A percentile compares a stretch with the other conserved stretches of the same genome.
Conservation (phyloP, 2,797 vertebrate genomes). For the Tachyglossus aculeatus region DNA sequence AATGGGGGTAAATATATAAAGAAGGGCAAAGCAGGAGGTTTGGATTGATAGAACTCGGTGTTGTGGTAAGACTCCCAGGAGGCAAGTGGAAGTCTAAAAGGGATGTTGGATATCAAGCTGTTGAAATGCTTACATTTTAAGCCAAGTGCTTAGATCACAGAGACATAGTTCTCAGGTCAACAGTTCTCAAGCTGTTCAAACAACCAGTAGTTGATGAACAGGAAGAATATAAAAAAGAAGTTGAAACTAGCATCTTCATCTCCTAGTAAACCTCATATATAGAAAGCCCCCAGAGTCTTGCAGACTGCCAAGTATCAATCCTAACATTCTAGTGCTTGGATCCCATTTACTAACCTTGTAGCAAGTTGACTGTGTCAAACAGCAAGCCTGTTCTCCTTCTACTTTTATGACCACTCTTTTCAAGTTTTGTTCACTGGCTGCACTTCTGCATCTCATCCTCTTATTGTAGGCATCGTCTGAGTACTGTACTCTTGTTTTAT, state of each 20-base stretch:
- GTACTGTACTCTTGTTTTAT: constrained; percentile 4
- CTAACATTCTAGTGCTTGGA: constrained; percentile 18
- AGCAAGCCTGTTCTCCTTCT: too few relatives aligned
- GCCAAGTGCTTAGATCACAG: constrained; percentile 32
- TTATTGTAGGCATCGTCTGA: too few relatives aligned
- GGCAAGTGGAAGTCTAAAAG: background rate
- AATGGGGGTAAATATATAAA: too few relatives aligned
- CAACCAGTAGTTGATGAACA: constrained; percentile 33
- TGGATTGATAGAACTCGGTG: too few relatives aligned
- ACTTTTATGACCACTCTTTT: too few relatives aligned
- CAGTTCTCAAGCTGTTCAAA: constrained; percentile 59
- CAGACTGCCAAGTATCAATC: constrained; percentile 14
- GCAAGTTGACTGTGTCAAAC: constrained; percentile 13
- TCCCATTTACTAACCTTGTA: constrained; percentile 28
- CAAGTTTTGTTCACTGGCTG: too few relatives aligned
- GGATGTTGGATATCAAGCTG: constrained; percentile 29
- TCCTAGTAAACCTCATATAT: background rate
- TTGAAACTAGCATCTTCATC: constrained; percentile 9
- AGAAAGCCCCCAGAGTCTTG: constrained; percentile 32
- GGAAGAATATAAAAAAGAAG: constrained; percentile 35
- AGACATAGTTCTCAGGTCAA: constrained; percentile 51
- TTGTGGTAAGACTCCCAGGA: too few relatives aligned
- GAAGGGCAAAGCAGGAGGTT: too few relatives aligned
- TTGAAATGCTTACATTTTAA: constrained; percentile 40
- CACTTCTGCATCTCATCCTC: too few relatives aligned